Evolutionary conservation across 2,797 vertebrate genomes (phyloP).

Genomic region (Labeo calbasu): DNA sequence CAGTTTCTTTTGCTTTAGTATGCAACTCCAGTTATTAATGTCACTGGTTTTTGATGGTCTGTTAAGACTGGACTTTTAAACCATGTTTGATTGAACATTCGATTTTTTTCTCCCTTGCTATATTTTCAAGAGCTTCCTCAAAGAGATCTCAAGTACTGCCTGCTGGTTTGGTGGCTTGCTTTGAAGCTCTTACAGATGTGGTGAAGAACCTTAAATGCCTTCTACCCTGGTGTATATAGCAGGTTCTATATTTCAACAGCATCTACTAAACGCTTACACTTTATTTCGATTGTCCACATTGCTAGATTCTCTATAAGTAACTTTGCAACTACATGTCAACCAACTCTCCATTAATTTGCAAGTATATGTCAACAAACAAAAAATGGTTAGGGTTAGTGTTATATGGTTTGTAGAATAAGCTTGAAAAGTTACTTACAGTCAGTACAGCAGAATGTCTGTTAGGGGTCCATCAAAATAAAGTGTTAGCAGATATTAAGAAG

Average conservation of each 20-base stretch:
- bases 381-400: not conserved
- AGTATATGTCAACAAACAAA: not conserved
- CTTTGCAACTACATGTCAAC: too few relatives aligned
- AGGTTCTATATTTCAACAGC: conserved; percentile 25
- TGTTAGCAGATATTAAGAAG: too few relatives aligned
- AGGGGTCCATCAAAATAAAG: too few relatives aligned
- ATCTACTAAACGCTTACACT: not conserved
- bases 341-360: too few relatives aligned
- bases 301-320: not conserved
- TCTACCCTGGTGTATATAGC: conserved; percentile 2
- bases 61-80: not conserved
- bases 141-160: conserved; percentile 14
- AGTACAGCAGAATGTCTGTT: not conserved
- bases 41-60: not conserved
- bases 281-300: not conserved
- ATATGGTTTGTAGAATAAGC: not conserved
- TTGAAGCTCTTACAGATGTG: conserved; percentile 38
- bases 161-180: conserved; percentile 30
- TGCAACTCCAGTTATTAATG: not conserved
- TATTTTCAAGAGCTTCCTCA: conserved; percentile 25
- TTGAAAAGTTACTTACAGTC: not conserved
- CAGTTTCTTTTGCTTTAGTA: not conserved
- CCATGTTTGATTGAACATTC: conserved; percentile 23
- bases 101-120: conserved; percentile 25
- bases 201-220: conserved; percentile 30